phyloP scores from a whole-genome alignment of 2,797 vertebrate species.

The Steatocranus sp. region DNA sequence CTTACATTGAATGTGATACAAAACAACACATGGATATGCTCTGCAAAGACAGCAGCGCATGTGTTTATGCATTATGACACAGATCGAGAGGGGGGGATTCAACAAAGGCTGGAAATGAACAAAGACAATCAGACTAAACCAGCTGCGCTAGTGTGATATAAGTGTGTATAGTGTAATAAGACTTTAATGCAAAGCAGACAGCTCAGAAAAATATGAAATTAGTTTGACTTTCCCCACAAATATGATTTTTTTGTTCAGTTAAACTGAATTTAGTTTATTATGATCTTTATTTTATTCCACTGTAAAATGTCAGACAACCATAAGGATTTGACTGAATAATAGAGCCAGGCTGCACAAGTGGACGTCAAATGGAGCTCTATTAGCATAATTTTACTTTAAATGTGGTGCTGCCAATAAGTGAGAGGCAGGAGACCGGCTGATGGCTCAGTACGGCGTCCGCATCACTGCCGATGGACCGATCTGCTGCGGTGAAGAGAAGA shows the following conservation, averaged over 20 bases:
- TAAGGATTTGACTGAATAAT: not conserved
- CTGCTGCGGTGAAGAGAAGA: not conserved
- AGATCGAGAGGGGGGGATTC: not conserved
- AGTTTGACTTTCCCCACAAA: not conserved
- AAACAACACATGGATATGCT: not conserved
- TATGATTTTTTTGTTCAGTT: not conserved
- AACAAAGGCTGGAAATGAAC: not conserved
- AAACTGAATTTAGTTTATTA: not conserved
- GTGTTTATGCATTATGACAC: not conserved
- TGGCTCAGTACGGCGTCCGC: rapidly evolving
- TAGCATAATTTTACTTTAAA: not conserved
- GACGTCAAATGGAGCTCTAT: rapidly evolving
- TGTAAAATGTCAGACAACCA: not conserved
- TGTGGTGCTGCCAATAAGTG: not conserved
- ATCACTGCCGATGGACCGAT: not conserved
- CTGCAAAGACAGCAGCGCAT: not conserved
- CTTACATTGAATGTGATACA: not conserved
- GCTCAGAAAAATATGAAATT: not conserved
- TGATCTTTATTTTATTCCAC: not conserved
- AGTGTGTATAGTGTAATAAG: not conserved
- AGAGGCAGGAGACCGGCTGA: rapidly evolving
- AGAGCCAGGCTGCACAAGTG: not conserved
- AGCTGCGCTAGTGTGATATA: not conserved
- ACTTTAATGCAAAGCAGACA: not conserved
- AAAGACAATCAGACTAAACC: not conserved